Percentiles rank a stretch among this genome's conserved stretches.
These are phyloP conservation scores for Diadophis punctatus DNA, from an alignment of 2,113 vertebrate genomes.

Conservation along the genomic window DNA sequence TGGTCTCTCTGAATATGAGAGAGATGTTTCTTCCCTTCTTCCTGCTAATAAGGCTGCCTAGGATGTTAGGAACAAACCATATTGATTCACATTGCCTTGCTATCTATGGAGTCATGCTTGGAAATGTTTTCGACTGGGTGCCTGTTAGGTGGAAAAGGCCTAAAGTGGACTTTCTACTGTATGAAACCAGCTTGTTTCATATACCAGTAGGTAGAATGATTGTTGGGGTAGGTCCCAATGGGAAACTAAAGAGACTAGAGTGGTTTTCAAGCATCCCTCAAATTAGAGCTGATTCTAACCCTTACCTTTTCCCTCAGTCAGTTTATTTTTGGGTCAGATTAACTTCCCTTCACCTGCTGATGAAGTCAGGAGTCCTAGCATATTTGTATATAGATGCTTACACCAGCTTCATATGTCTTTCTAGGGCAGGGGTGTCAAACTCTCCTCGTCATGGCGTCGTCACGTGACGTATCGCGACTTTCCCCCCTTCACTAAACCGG, in stretches of 20 bases:
- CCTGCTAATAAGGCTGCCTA: background rate
- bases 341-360: background rate
- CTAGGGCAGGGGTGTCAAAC: background rate
- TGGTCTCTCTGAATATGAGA: background rate
- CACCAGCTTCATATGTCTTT: background rate
- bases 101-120: background rate
- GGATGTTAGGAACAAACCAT: background rate
- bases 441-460: fast-evolving
- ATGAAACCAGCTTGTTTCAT: background rate
- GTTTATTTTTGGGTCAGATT: background rate
- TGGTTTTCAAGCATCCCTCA: background rate
- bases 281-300: background rate
- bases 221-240: background rate
- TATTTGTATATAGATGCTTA: background rate
- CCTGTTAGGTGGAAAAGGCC: background rate
- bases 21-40: background rate
- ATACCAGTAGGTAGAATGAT: background rate
- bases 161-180: background rate
- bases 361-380: background rate
- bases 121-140: background rate
- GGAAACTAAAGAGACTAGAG: background rate
- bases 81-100: background rate
- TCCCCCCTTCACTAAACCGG: too few relatives aligned
- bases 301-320: background rate
- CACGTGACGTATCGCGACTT: too few relatives aligned